These are phyloP conservation scores for Trichogramma dendrolimi DNA, from an alignment of 2,888 invertebrate species.

Conservation along the genomic window DNA sequence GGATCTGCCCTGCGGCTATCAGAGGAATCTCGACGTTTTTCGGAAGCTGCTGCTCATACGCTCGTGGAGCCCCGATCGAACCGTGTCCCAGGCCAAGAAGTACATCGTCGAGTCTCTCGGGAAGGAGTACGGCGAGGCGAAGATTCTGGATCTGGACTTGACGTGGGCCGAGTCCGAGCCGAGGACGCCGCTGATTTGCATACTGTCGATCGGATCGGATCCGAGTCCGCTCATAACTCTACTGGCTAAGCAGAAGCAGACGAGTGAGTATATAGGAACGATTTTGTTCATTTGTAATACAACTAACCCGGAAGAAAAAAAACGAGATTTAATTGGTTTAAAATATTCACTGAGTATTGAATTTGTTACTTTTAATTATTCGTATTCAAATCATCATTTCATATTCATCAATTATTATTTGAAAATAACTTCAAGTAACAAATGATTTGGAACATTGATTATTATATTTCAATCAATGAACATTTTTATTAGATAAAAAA, in stretches of 20 bases:
- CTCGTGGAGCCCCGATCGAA: slow-evolving; percentile 93
- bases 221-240: slow-evolving; percentile 90
- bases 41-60: slow-evolving; percentile 79
- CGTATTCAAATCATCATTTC: too few relatives aligned
- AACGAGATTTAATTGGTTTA: not conserved
- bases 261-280: slow-evolving; percentile 60
- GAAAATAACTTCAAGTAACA: too few relatives aligned
- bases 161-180: slow-evolving; percentile 89
- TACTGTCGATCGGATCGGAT: slow-evolving; percentile 92
- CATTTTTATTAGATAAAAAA: too few relatives aligned
- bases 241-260: slow-evolving; percentile 80
- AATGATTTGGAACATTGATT: too few relatives aligned
- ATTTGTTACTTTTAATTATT: too few relatives aligned
- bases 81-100: slow-evolving; percentile 85
- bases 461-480: too few relatives aligned
- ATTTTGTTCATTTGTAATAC: slow-evolving; percentile 19
- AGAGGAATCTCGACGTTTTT: slow-evolving; percentile 80
- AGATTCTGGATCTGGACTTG: slow-evolving; percentile 83
- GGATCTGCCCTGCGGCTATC: slow-evolving; percentile 85
- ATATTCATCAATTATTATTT: too few relatives aligned
- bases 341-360: too few relatives aligned
- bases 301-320: not conserved
- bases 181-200: slow-evolving; percentile 83
- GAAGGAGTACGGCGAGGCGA: slow-evolving; percentile 83
- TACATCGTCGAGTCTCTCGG: slow-evolving; percentile 89